Base-by-base conservation (phyloP, 2,113 vertebrate species). In the Nyctereutes procyonoides region DNA sequence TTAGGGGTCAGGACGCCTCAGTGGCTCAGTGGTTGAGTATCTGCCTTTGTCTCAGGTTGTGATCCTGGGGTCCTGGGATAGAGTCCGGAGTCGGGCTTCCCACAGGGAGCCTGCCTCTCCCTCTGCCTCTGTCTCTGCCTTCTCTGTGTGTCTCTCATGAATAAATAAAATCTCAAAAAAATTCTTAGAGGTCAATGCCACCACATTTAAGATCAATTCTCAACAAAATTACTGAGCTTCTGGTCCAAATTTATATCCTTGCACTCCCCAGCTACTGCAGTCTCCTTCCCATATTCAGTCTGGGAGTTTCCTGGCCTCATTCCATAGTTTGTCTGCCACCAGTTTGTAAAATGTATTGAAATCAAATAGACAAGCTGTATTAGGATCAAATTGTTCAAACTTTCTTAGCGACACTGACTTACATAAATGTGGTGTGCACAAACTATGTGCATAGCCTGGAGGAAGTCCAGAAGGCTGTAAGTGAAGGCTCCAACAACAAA, bases 381-480 rank as follows among this genome's bases (percentile, higher is more conserved):
- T 35, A 53, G 9, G 1, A 28, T 53, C 60, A 85, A 62, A 62
- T 55, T 3, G 17, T 51, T 43, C 5, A 88, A 4, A 63, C 71
- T 88, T 94, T 51, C 22, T 63, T 79, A 85, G 55, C 8, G 60
- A 65, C 3, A 43, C 0, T 26, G 30, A 71, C 30, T 43, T 53
- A 22, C 0, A 17, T n/a, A 19, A 92, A 43, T 17, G 8, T 19
- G 32, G 14, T 77, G 8, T 38, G 16, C 3, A 48, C 22, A 17
- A 35, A 14, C 1, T 1, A 8, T 9, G 13, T 0, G 0, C 15
- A 76, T 58, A 3, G 48, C 30, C n/a, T 55, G 8, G 38, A 83
- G 12, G 19, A 90, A 95, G 43, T 38, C 7, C 12, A 69, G 62
- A n/a, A 38, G n/a, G 19, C n/a, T 88, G 8, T 48, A 77, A 81